Conservation (phyloP, 2,888 invertebrate genomes). For the Protophormia terraenovae region DNA sequence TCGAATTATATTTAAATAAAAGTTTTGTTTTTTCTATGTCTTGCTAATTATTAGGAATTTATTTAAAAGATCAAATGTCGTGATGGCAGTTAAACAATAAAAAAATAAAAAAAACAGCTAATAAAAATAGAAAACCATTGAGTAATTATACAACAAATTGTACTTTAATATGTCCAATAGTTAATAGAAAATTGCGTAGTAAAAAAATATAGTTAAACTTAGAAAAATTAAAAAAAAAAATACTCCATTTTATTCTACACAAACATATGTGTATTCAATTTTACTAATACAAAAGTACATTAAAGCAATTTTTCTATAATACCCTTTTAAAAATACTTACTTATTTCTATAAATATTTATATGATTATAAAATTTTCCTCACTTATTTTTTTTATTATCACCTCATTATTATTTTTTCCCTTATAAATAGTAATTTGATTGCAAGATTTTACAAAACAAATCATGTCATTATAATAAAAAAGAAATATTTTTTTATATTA, state of each 20-base stretch:
- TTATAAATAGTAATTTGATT: neutral
- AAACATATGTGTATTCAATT: no score
- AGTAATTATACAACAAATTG: no score
- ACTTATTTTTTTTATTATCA: neutral
- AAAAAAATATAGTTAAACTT: no score
- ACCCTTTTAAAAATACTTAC: no score
- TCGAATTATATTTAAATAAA: conserved; percentile 12
- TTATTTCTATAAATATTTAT: neutral
- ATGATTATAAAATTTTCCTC: neutral
- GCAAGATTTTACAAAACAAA: neutral
- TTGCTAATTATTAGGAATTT: neutral
- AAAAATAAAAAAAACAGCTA: neutral
- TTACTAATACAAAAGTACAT: no score
- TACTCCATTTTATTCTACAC: no score
- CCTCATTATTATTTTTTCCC: neutral
- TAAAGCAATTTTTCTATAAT: no score
- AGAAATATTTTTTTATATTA: neutral
- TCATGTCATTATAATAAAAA: neutral
- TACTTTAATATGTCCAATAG: no score
- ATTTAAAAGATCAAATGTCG: conserved; percentile 42
- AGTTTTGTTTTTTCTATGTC: neutral
- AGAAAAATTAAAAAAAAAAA: no score
- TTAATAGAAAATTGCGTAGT: no score
- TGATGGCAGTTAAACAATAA: conserved; percentile 2
- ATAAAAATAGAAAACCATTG: neutral